Evolutionary conservation across 2,797 vertebrate genomes (phyloP).

Genomic region (Neopelma chrysocephalum): DNA sequence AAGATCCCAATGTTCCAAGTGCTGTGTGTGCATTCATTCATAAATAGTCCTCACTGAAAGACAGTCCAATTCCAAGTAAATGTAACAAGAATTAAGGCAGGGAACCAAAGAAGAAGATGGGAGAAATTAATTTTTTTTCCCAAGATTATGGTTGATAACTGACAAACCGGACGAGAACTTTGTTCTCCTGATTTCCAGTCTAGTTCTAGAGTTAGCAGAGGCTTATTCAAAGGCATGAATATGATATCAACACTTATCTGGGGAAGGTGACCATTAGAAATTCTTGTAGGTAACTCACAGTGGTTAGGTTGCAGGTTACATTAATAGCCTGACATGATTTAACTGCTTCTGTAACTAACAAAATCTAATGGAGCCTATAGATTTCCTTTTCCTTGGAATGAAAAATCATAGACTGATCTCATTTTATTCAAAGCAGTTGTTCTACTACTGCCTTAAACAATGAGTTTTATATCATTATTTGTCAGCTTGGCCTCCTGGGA

Average conservation of each 20-base stretch:
- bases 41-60: not conserved
- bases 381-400: slow-evolving; percentile 22
- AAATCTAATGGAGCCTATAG: not conserved
- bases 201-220: not conserved
- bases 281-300: not conserved
- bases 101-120: not conserved
- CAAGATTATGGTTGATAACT: not conserved
- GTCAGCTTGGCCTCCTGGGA: not conserved
- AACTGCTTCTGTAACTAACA: slow-evolving; percentile 4
- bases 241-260: not conserved
- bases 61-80: not conserved
- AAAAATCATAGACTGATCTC: slow-evolving; percentile 28
- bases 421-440: slow-evolving; percentile 32
- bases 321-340: slow-evolving; percentile 1
- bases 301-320: not conserved
- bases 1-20: not conserved
- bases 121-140: not conserved
- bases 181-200: not conserved
- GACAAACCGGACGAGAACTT: not conserved
- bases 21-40: not conserved
- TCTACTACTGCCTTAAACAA: slow-evolving; percentile 8
- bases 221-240: not conserved
- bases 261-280: not conserved
- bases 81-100: not conserved
- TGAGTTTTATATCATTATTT: slow-evolving; percentile 21